Percentiles rank a stretch among this genome's conserved stretches.
phyloP scores from a whole-genome alignment of 2,113 vertebrate genomes.

The Geococcyx californianus region DNA sequence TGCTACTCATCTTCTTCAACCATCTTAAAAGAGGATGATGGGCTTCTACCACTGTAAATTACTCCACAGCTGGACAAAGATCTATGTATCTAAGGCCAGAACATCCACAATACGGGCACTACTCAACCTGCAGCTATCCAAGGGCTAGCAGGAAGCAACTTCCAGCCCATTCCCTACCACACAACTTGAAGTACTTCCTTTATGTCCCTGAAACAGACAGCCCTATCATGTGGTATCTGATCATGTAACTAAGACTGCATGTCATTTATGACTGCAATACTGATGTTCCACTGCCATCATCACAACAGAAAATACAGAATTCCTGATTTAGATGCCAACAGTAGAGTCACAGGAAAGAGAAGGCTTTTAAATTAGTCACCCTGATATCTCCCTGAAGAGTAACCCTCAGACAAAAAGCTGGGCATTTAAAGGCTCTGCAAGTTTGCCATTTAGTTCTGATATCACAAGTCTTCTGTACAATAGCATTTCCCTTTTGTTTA shows the following conservation, averaged over 20 bases:
- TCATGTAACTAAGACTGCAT: fast-evolving
- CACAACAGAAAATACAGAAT: not conserved
- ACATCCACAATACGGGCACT: not conserved
- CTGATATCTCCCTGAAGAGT: not conserved
- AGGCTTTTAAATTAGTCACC: not conserved
- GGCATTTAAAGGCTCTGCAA: not conserved
- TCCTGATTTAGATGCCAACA: fast-evolving
- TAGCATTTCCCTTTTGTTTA: not conserved
- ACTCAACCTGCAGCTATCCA: not conserved
- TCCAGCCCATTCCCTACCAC: not conserved
- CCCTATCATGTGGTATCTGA: not conserved
- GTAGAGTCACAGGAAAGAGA: not conserved
- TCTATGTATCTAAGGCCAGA: not conserved
- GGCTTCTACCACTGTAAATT: not conserved
- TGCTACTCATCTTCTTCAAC: not conserved
- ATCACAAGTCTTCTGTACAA: not conserved
- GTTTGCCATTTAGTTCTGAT: not conserved
- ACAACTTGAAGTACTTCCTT: not conserved
- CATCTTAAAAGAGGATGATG: not conserved
- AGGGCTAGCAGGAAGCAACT: not conserved
- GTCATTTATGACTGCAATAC: not conserved
- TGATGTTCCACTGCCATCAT: not conserved
- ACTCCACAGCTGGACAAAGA: not conserved
- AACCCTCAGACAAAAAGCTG: not conserved
- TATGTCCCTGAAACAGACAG: not conserved